These are phyloP conservation scores for Sycophaga agraensis DNA, from an alignment of 1,140 invertebrate genomes.

Conservation along the genomic window DNA sequence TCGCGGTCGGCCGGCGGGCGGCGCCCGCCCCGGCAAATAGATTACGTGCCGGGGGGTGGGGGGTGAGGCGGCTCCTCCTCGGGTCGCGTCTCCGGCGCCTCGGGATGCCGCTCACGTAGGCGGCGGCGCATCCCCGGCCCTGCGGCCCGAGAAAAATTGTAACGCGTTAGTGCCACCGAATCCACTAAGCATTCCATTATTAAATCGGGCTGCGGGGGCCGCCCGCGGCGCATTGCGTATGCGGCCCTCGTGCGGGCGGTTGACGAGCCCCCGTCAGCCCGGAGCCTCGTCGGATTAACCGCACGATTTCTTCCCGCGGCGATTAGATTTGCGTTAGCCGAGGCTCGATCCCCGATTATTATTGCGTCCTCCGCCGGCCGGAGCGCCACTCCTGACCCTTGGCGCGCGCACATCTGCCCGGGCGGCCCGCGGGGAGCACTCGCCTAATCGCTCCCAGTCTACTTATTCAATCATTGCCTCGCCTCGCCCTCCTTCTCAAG, in stretches of 20 bases:
- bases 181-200: slow-evolving; percentile 58
- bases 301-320: slow-evolving; percentile 28
- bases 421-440: no score
- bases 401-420: no score
- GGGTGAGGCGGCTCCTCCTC: slow-evolving; percentile 33
- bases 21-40: slow-evolving; percentile 52
- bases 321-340: slow-evolving; percentile 19
- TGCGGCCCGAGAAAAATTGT: slow-evolving; percentile 50
- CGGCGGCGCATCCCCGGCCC: slow-evolving; percentile 29
- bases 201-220: slow-evolving; percentile 44
- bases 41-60: slow-evolving; percentile 54
- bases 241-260: slow-evolving; percentile 15
- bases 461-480: no score
- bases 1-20: background rate
- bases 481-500: no score
- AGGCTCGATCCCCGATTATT: no score
- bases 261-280: slow-evolving; percentile 12
- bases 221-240: slow-evolving; percentile 24
- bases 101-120: slow-evolving; percentile 56
- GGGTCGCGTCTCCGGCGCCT: slow-evolving; percentile 25
- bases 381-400: background rate
- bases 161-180: slow-evolving; percentile 50
- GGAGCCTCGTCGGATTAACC: slow-evolving; percentile 27
- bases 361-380: background rate
- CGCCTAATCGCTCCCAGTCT: background rate